These are phyloP conservation scores for Melikaiella ostensackeni DNA, from an alignment of 2,888 invertebrate species.

Conservation along the genomic window DNA sequence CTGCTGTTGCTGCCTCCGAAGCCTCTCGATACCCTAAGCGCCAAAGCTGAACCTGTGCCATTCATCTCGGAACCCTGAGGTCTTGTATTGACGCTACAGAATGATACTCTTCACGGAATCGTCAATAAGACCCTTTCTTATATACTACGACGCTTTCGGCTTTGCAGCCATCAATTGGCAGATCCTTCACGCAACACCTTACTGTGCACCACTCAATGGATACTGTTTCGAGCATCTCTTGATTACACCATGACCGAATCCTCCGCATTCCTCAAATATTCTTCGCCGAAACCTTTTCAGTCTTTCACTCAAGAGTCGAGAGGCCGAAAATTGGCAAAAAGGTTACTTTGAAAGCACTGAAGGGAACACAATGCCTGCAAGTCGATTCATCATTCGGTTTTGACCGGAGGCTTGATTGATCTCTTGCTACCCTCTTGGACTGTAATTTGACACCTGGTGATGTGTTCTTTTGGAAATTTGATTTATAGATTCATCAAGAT, in stretches of 20 bases:
- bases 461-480: background rate
- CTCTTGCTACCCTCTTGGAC: background rate
- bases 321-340: conserved; percentile 27
- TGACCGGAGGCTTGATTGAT: background rate
- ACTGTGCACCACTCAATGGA: conserved; percentile 28
- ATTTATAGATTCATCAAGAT: background rate
- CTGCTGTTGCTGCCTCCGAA: conserved; percentile 60
- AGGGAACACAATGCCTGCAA: conserved; percentile 10
- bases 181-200: conserved; percentile 37
- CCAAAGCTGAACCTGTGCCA: conserved; percentile 46
- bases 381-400: conserved; percentile 11
- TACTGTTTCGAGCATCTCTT: conserved; percentile 20
- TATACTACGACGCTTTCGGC: conserved; percentile 31
- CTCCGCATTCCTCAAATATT: conserved; percentile 28
- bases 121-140: conserved; percentile 54
- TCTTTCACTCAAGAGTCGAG: conserved; percentile 30
- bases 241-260: conserved; percentile 27
- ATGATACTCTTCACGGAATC: conserved; percentile 54
- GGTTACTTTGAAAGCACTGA: conserved; percentile 13
- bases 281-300: conserved; percentile 18
- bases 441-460: background rate
- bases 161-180: conserved; percentile 12
- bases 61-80: conserved; percentile 40
- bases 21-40: conserved; percentile 45
- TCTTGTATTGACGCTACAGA: conserved; percentile 41